Percentiles rank a stretch among this genome's conserved stretches.
phyloP scores from a whole-genome alignment of 2,797 vertebrate genomes.

The Enteromius thamalakanensis region DNA sequence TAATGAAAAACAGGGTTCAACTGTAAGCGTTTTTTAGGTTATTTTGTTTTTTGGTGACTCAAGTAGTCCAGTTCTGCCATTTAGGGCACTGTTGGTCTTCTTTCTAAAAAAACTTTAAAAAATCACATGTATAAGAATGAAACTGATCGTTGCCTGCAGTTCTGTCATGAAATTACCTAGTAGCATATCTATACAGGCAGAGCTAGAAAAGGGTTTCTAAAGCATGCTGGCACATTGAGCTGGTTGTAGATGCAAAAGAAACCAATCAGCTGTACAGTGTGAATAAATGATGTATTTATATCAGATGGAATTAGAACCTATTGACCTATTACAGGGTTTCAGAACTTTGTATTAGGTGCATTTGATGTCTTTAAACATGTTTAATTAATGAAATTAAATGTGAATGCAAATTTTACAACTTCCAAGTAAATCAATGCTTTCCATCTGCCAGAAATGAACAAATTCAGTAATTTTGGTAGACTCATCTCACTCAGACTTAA shows the following conservation, averaged over 20 bases:
- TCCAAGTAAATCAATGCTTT: background rate
- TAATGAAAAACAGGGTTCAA: background rate
- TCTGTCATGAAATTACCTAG: background rate
- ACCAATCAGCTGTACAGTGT: background rate
- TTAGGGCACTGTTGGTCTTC: background rate
- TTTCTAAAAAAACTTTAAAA: too few species aligned
- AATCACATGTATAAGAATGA: background rate
- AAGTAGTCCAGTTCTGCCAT: background rate
- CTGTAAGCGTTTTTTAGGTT: background rate
- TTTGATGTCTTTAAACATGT: background rate
- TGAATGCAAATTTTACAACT: background rate
- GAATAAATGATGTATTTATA: background rate
- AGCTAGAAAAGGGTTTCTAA: background rate
- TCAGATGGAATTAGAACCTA: background rate
- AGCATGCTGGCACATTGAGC: background rate
- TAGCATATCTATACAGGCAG: background rate
- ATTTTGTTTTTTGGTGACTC: background rate
- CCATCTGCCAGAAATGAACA: background rate
- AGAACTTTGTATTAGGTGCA: background rate
- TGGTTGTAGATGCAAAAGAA: background rate
- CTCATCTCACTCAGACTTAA: background rate
- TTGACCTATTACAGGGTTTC: background rate
- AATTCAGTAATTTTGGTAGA: background rate
- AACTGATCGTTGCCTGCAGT: background rate
- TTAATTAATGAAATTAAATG: background rate